phyloP scores from a whole-genome alignment of 2,797 vertebrate species.

The Cygnus olor region DNA sequence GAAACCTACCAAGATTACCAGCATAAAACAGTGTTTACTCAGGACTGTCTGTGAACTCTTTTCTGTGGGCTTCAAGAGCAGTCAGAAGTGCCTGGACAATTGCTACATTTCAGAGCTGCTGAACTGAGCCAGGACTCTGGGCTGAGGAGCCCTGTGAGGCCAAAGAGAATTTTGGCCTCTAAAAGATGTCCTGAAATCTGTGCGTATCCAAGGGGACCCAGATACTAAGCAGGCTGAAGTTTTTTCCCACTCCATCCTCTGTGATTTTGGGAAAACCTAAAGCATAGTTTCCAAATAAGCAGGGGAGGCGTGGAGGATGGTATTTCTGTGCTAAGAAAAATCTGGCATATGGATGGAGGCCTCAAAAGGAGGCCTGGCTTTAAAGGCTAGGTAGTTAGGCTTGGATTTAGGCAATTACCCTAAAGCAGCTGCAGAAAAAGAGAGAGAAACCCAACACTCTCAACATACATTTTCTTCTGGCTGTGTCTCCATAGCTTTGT shows the following conservation, averaged over 20 bases:
- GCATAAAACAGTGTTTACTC: neutral
- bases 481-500: neutral
- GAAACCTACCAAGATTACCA: constrained; percentile 8
- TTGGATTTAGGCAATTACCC: neutral
- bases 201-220: neutral
- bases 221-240: neutral
- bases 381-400: neutral
- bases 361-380: neutral
- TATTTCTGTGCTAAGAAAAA: constrained; percentile 11
- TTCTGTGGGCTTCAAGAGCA: neutral
- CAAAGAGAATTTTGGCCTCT: constrained; percentile 11
- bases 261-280: neutral
- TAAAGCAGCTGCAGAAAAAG: neutral
- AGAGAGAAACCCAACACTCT: rapidly evolving
- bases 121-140: neutral
- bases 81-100: neutral
- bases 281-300: constrained; percentile 30
- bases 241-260: neutral
- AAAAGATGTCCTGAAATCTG: constrained; percentile 2
- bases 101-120: neutral
- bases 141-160: constrained; percentile 17
- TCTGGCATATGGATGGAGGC: neutral
- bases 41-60: neutral
- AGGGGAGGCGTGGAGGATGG: neutral
- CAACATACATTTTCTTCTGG: neutral